Evolutionary conservation across 2,888 invertebrate species (phyloP), one percentile per base, ranked within the genome.

Genomic region (Euphydryas editha): DNA sequence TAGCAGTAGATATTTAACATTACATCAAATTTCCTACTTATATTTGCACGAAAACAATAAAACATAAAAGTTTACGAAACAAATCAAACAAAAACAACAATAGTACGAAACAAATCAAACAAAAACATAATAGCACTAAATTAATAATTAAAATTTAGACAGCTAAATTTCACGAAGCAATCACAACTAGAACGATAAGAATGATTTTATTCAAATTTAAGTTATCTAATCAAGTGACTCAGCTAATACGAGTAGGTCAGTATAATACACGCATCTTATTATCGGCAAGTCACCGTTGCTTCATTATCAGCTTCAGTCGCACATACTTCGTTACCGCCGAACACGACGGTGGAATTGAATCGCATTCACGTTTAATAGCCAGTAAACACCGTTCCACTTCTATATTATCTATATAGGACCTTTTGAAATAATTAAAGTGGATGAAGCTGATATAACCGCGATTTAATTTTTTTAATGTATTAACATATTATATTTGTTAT

Each of bases 341-440:
- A 83, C 83, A 81, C 82, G 79, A 75, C 77, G 78, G 77, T 78
- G 81, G 85, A 87, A 91, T 90, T 85, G 87, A 87, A 90, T 88
- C 82, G 85, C 87, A 88, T 88, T 88, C 86, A 85, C 82, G 79
- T 87, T 84, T 90, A 89, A 88, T 89, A 88, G 90, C 85, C 83
- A 83, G 86, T 84, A 87, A 88, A 87, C 84, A 86, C 82, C 84
- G 87, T 81, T 87, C 85, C 81, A 85, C 81, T 90, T 87, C 83
- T 83, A 81, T 83, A 87, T 85, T 86, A 85, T 85, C 80, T 83
- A 76, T 78, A 83, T 81, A 80, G 80, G 75, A 81, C 77, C 79
- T 83, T 84, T 81, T 75, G 77, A 81, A 81, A 84, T 83, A 80
- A 83, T 79, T 78, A 76, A 80, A 77, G 62, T 78, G 1, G 73